These are phyloP conservation scores for Theocolax elegans DNA, from an alignment of 1,140 invertebrate genomes.

Conservation along the genomic window DNA sequence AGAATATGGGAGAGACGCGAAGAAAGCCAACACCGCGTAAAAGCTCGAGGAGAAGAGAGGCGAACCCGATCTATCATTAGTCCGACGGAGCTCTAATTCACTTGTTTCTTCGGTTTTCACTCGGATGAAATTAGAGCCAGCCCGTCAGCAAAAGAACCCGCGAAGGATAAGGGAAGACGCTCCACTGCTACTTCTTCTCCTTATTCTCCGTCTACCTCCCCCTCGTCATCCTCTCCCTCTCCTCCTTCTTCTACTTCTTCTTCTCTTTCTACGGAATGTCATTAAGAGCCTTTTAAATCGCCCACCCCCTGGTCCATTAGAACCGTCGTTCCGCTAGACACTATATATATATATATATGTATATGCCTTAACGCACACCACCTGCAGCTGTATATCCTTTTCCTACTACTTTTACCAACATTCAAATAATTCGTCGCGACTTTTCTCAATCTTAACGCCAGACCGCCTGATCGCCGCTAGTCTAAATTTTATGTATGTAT, in stretches of 20 bases:
- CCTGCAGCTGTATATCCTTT: too few species aligned
- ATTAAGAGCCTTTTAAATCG: slow-evolving; percentile 64
- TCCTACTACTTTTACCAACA: too few species aligned
- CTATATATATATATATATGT: too few species aligned
- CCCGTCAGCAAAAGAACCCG: background rate
- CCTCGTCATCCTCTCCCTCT: background rate
- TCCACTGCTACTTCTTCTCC: slow-evolving; percentile 5
- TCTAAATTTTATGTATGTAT: too few species aligned
- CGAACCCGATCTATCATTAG: slow-evolving; percentile 63
- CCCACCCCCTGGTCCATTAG: slow-evolving; percentile 56
- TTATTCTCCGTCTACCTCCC: background rate
- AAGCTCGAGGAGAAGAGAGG: slow-evolving; percentile 4
- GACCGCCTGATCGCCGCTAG: too few species aligned
- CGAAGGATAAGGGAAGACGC: background rate
- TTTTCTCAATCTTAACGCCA: too few species aligned
- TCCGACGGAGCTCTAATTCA: slow-evolving; percentile 57
- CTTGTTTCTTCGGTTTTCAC: slow-evolving; percentile 64
- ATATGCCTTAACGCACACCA: too few species aligned
- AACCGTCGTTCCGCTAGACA: slow-evolving; percentile 42
- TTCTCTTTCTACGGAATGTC: slow-evolving; percentile 53
- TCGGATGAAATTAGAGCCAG: slow-evolving; percentile 61
- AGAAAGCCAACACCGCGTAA: slow-evolving; percentile 35
- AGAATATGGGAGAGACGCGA: slow-evolving; percentile 19
- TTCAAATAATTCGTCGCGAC: too few species aligned
- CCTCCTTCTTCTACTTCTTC: background rate